Conservation (phyloP, 2,113 vertebrate genomes). For the Antigone vipio region DNA sequence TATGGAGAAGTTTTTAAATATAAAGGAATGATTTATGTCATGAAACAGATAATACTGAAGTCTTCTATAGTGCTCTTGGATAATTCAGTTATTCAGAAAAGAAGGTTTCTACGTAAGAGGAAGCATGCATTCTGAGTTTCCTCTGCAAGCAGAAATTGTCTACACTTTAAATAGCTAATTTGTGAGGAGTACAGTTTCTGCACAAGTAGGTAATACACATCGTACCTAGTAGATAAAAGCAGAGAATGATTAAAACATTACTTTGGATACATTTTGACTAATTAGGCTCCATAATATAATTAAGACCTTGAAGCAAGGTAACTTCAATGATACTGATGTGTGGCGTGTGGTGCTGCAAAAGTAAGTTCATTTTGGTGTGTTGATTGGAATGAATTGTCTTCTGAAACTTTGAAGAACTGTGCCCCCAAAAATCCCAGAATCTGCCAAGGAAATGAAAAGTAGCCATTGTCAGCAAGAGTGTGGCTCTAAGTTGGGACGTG, state of each 20-base stretch:
- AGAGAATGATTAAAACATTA: not conserved
- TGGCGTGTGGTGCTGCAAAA: accelerated
- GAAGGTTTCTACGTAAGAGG: not conserved
- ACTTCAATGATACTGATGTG: accelerated
- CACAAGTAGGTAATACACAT: not conserved
- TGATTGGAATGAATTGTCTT: accelerated
- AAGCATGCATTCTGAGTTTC: not conserved
- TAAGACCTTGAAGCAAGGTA: not conserved
- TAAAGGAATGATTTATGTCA: not conserved
- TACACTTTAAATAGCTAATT: not conserved
- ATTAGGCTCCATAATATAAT: not conserved
- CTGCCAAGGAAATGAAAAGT: not conserved
- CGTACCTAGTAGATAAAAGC: not conserved
- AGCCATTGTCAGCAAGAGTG: not conserved
- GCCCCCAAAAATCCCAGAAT: accelerated
- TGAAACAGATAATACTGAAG: not conserved
- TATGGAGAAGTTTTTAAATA: not conserved
- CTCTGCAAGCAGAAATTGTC: not conserved
- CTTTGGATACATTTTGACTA: not conserved
- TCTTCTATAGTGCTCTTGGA: not conserved
- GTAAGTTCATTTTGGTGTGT: too few relatives aligned
- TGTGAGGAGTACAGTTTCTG: not conserved
- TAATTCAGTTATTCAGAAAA: not conserved
- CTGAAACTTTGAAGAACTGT: not conserved
- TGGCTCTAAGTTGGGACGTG: not conserved